phyloP scores from a whole-genome alignment of 2,797 vertebrate species.

The Salmo trutta region DNA sequence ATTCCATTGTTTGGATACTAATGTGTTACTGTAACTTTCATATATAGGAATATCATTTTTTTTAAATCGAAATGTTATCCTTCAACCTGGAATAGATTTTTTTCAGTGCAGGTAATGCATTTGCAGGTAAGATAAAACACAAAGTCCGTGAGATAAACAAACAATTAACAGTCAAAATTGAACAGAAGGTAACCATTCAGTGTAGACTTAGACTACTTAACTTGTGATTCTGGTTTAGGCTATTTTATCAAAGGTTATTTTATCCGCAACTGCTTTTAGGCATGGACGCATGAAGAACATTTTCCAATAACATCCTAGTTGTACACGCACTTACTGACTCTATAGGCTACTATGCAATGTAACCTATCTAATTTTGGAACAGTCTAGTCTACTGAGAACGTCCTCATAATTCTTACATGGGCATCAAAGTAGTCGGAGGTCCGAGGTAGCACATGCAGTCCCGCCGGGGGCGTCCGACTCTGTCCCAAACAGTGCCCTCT shows the following conservation, averaged over 20 bases:
- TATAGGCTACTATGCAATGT: neutral
- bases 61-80: neutral
- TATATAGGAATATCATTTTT: neutral
- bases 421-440: constrained; percentile 77
- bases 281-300: neutral
- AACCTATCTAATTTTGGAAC: neutral
- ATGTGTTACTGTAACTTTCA: neutral
- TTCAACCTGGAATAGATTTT: neutral
- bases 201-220: neutral
- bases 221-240: neutral
- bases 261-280: neutral
- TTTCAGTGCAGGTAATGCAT: neutral
- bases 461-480: constrained; percentile 73
- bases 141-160: neutral
- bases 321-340: neutral
- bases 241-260: too few relatives aligned
- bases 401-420: constrained; percentile 73
- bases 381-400: constrained; percentile 18
- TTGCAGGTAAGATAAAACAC: neutral
- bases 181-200: neutral
- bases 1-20: neutral
- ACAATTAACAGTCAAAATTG: neutral
- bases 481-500: constrained; percentile 75
- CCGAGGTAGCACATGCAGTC: constrained; percentile 81
- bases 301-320: neutral